Conservation (phyloP, 2,113 vertebrate species). For the Aspiorhynchus laticeps region DNA sequence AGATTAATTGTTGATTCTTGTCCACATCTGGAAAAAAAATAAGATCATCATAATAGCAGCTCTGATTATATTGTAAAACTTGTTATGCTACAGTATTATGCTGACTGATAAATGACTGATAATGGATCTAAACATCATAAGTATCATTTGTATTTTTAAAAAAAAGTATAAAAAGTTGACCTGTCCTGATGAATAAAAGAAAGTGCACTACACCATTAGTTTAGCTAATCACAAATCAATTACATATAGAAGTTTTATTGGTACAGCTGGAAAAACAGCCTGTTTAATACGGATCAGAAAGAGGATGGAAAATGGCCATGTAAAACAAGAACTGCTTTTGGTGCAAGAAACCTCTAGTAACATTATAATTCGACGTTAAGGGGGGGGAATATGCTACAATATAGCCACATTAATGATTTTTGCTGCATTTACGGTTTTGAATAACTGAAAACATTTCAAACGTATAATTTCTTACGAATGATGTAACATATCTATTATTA, state of each 20-base stretch:
- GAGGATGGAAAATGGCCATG: background rate
- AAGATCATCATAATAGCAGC: background rate
- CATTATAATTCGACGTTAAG: background rate
- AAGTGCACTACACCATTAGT: background rate
- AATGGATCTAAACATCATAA: background rate
- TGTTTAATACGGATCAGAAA: background rate
- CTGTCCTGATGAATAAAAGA: background rate
- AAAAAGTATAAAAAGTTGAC: no score
- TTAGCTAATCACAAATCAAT: background rate
- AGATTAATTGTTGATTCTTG: background rate
- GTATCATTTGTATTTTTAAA: background rate
- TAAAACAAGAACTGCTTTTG: background rate
- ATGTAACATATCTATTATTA: conserved; percentile 25
- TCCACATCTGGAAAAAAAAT: background rate
- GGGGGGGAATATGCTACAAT: background rate
- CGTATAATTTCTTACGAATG: background rate
- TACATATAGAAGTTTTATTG: background rate
- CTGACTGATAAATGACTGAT: background rate
- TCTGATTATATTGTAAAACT: background rate
- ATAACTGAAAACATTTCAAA: background rate
- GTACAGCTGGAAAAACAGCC: background rate
- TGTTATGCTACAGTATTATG: background rate
- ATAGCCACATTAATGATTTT: background rate
- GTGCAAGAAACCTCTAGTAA: background rate
- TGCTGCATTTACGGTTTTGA: background rate